Evolutionary conservation across 2,797 vertebrate genomes (phyloP), one percentile per base, ranked within the genome.

Genomic region (Buphagus erythrorhynchus): DNA sequence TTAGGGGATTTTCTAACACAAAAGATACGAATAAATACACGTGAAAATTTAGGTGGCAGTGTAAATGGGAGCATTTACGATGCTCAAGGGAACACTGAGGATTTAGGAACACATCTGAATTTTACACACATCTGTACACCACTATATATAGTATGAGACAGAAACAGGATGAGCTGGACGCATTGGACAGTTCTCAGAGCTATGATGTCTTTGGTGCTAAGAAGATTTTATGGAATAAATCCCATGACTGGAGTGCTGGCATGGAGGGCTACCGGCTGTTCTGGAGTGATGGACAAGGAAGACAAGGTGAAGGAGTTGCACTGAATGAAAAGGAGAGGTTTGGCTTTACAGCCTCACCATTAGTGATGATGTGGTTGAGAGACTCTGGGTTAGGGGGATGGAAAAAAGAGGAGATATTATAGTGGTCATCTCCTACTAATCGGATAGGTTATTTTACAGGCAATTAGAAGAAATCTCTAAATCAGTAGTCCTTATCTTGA

Each of bases 131-230:
- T 59, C 57, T 38, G 16, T 43, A 29, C 11, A 35, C 7, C 8
- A 17, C 10, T 3, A 1, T 8, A 36, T 2, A 1, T 13, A 19
- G 4, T 40, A 17, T 31, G 8, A 75, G 35, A 52, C 67, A 40
- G 3, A 88, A 54, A 25, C 22, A 25, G 6, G 24, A 45, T 68
- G 19, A 52, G 28, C 6, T 28, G 28, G 29, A 68, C 38, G 4
- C 10, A 38, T 0, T 67, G 19, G 13, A 38, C 19, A 20, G 13
- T 45, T 38, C 38, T 46, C 24, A 68, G 54, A 33, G 29, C 40
- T 33, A 5, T 20, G 22, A 38, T 17, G 3, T 29, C 20, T 54
- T 40, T 38, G 19, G 3, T 0, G 0, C 38, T 40, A 38, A 24
- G 16, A 54, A 29, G 19, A 61, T 9, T 22, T 59, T 46, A 33